Evolutionary conservation across 2,797 vertebrate genomes (phyloP).

Genomic region (Epinephelus malabaricus): DNA sequence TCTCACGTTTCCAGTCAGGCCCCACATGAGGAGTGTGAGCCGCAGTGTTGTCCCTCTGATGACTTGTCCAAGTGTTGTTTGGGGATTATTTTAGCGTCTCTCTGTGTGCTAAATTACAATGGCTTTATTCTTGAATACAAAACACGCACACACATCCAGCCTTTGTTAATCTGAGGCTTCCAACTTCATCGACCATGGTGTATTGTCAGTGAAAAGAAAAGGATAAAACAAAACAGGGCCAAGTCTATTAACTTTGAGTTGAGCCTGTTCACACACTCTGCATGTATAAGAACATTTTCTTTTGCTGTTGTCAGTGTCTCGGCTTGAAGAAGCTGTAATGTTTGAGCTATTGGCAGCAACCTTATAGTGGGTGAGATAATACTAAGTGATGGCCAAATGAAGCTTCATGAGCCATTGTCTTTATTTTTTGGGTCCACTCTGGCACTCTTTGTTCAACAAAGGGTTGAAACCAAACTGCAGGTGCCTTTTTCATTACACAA

Average conservation of each 20-base stretch:
- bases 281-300: background rate
- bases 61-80: slow-evolving; percentile 21
- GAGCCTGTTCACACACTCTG: background rate
- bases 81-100: slow-evolving; percentile 10
- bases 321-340: background rate
- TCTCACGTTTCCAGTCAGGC: background rate
- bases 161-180: background rate
- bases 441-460: too few relatives aligned
- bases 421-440: too few relatives aligned
- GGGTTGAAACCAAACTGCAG: too few relatives aligned
- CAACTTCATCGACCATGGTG: background rate
- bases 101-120: slow-evolving; percentile 7
- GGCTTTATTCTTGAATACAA: slow-evolving; percentile 9
- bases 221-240: background rate
- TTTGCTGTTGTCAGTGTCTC: background rate
- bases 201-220: background rate
- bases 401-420: too few relatives aligned
- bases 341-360: background rate
- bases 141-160: background rate
- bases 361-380: background rate
- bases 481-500: too few relatives aligned
- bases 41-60: slow-evolving; percentile 10
- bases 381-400: too few relatives aligned
- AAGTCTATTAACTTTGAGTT: too few relatives aligned
- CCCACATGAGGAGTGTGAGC: background rate